Conservation (phyloP, 2,113 vertebrate genomes). For the Mustelus asterias region DNA sequence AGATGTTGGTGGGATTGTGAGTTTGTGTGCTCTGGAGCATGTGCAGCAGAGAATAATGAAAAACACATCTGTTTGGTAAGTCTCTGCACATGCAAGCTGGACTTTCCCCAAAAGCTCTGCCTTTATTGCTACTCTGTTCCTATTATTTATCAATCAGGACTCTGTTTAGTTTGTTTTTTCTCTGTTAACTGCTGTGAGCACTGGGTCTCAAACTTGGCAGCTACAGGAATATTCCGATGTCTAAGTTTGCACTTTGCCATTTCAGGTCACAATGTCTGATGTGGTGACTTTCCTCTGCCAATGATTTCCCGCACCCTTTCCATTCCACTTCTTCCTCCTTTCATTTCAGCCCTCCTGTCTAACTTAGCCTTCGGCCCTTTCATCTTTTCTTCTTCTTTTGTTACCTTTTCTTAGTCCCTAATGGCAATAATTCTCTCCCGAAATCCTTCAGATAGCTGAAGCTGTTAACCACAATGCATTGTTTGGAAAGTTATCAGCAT, state of each 20-base stretch:
- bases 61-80: neutral
- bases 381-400: neutral
- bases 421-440: neutral
- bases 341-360: neutral
- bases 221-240: neutral
- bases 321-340: neutral
- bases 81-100: neutral
- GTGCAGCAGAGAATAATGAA: neutral
- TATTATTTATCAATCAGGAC: neutral
- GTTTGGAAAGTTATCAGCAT: neutral
- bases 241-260: neutral
- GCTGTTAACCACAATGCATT: conserved; percentile 25
- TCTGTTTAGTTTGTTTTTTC: neutral
- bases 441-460: neutral
- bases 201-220: neutral
- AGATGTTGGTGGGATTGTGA: neutral
- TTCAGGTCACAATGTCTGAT: neutral
- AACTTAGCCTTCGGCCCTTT: neutral
- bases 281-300: neutral
- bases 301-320: neutral
- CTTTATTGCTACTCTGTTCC: neutral
- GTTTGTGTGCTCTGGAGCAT: neutral
- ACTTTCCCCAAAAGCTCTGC: neutral
- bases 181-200: neutral
- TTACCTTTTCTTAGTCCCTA: neutral